Evolutionary conservation across 2,888 invertebrate genomes (phyloP).

Genomic region (Adineta ricciae): DNA sequence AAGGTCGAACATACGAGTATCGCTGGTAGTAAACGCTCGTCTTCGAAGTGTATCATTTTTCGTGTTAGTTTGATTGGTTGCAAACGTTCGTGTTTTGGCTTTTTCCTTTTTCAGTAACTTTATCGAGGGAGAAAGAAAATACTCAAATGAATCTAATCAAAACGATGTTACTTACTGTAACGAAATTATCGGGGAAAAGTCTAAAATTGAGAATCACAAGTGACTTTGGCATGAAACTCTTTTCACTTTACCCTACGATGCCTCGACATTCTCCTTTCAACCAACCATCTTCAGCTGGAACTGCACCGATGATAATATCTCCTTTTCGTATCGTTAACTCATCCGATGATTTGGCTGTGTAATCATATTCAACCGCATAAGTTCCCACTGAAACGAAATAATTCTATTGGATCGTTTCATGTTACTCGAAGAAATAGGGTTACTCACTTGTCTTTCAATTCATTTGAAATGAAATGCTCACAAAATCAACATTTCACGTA

Average conservation of each 20-base stretch:
- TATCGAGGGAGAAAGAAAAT: too few species aligned
- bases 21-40: not conserved
- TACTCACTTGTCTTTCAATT: not conserved
- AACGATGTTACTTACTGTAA: not conserved
- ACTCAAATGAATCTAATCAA: not conserved
- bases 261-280: not conserved
- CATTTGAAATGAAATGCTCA: not conserved
- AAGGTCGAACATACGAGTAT: not conserved
- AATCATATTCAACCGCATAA: conserved; percentile 65
- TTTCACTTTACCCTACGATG: not conserved
- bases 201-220: not conserved
- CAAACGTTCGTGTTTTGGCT: not conserved
- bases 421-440: too few species aligned
- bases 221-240: too few species aligned
- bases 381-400: not conserved
- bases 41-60: not conserved
- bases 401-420: too few species aligned
- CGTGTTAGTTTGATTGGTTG: not conserved
- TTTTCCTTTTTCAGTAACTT: not conserved
- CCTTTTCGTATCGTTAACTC: conserved; percentile 73
- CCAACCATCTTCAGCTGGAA: not conserved
- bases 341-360: conserved; percentile 66
- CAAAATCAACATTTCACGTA: not conserved
- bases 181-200: not conserved
- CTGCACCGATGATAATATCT: conserved; percentile 51